Evolutionary conservation across 2,797 vertebrate species (phyloP), one percentile per base, ranked within the genome.

Genomic region (Muscicapa comitata): DNA sequence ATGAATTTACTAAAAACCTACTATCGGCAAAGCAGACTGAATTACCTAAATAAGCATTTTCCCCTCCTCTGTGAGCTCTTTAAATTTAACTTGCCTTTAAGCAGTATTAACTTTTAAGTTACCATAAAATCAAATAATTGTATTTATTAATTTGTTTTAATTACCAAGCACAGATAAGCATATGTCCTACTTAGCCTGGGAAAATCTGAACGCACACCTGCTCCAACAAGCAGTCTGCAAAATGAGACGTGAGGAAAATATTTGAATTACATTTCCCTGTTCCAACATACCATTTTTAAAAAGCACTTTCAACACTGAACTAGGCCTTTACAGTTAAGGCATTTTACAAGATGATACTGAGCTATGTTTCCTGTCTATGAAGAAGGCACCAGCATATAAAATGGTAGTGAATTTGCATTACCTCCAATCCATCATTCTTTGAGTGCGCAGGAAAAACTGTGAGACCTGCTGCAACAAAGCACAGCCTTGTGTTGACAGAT

Each of bases 381-480:
- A 97, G 98, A 98, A 98, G 98, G 98, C 98, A 98, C 98, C 97
- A 97, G 99, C 98, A 98, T 99, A 99, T 99, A 99, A 99, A 99
- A 99, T 98, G 99, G 98, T 98, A 98, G 99, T 99, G 99, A 99
- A 99, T 99, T 99, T 99, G 99, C 99, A 99, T 99, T 98, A 98
- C 98, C 98, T 98, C 98, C 98, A 98, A 99, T 99, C 99, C 98
- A 99, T 99, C 99, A 99, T 98, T 98, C 98, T 98, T 97, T 94
- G 98, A 98, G 98, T 98, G 98, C 96, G 93, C 98, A 94, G 98
- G 97, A 97, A 98, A 98, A 98, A 97, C 97, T 97, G 97, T 96
- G 96, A 98, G 98, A 98, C 98, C 98, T 97, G 97, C 97, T 96
- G 97, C 98, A 98, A 98, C 96, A 98, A 98, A 97, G 98, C 97